Percentiles rank a stretch among this genome's conserved stretches.
These are phyloP conservation scores for Pangasius krempfi DNA, from an alignment of 2,797 vertebrate species.

Conservation along the genomic window DNA sequence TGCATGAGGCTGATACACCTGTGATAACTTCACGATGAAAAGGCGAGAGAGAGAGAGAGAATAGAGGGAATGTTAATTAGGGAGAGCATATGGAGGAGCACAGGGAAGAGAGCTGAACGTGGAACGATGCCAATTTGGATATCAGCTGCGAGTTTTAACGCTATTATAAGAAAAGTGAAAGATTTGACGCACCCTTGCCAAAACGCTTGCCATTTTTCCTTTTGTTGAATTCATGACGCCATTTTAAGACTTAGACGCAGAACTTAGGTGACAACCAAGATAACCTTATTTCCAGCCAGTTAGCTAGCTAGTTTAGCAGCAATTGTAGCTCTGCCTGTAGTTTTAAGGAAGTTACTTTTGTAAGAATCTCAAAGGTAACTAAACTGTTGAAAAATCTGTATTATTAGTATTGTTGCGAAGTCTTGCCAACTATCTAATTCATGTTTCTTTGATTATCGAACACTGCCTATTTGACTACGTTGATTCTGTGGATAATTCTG, in stretches of 20 bases:
- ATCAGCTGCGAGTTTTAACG: neutral
- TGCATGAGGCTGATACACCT: constrained; percentile 20
- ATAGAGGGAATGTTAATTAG: constrained; percentile 28
- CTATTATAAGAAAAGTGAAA: neutral
- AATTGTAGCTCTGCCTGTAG: too few species aligned
- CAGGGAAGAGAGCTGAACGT: neutral
- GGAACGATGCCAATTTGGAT: neutral
- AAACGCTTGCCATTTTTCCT: neutral
- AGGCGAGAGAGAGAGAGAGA: neutral
- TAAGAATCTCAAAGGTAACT: neutral
- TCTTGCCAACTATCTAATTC: neutral
- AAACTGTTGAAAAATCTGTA: neutral
- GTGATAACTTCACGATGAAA: constrained; percentile 39
- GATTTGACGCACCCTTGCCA: neutral
- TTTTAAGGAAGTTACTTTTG: neutral
- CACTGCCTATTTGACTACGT: too few species aligned
- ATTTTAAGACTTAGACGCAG: neutral
- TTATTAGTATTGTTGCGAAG: neutral
- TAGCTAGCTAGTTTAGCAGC: neutral
- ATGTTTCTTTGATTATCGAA: too few species aligned
- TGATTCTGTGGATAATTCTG: too few species aligned
- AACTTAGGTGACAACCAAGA: neutral
- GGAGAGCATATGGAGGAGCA: constrained; percentile 6
- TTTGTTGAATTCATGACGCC: neutral
- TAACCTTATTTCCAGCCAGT: neutral